Percentiles rank a stretch among this genome's conserved stretches.
phyloP scores from a whole-genome alignment of 2,888 invertebrate genomes.

The Drosophila mayaguana region DNA sequence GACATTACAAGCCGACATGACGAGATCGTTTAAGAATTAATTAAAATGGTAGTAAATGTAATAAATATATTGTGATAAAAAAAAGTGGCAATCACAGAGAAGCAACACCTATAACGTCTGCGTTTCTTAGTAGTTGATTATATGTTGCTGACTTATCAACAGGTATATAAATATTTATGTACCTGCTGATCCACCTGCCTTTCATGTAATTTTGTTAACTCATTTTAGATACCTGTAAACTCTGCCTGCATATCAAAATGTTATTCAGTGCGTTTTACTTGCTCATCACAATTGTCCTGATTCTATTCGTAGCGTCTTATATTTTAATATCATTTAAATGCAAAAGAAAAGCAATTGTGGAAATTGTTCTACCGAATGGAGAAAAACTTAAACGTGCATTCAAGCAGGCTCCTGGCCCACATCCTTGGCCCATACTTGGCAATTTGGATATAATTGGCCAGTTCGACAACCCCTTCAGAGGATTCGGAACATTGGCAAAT shows the following conservation, averaged over 20 bases:
- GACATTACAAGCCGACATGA: slow-evolving; percentile 10
- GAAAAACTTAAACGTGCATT: slow-evolving; percentile 19
- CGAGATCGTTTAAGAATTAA: background rate
- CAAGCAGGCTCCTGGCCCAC: slow-evolving; percentile 88
- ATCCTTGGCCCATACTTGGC: slow-evolving; percentile 89
- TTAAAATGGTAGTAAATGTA: background rate
- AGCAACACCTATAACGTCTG: background rate
- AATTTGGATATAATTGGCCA: slow-evolving; percentile 89
- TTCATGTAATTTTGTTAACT: slow-evolving; percentile 15
- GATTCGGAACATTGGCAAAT: slow-evolving; percentile 89
- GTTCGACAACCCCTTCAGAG: slow-evolving; percentile 88
- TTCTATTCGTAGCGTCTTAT: slow-evolving; percentile 21
- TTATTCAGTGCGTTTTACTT: slow-evolving; percentile 10
- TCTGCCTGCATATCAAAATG: slow-evolving; percentile 14
- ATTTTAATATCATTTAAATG: slow-evolving; percentile 31
- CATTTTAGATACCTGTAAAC: slow-evolving; percentile 17
- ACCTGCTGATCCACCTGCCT: slow-evolving; percentile 18
- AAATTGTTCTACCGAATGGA: slow-evolving; percentile 5
- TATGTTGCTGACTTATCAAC: background rate
- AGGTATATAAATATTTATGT: background rate
- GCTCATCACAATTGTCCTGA: slow-evolving; percentile 9
- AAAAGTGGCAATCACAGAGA: background rate
- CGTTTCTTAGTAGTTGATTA: background rate
- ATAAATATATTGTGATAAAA: background rate
- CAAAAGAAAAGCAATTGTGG: slow-evolving; percentile 39